Base-by-base conservation (phyloP, 2,888 invertebrate species). In the Drosophila mayaguana region DNA sequence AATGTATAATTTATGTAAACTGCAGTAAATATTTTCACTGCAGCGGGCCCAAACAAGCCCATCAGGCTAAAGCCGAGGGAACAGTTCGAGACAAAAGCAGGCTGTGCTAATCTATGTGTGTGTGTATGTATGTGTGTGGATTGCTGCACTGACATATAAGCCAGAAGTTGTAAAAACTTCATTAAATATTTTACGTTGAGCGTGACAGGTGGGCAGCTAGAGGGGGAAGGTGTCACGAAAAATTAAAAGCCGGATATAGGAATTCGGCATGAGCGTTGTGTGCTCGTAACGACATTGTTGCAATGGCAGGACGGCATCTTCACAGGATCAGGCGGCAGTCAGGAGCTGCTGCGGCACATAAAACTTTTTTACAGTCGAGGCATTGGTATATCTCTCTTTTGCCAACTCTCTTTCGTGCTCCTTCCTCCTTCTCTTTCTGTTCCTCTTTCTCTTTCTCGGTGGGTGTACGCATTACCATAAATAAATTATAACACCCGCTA, bases 161-260 rank as follows among this genome's bases (percentile, higher is more conserved):
- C 64, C 76, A 74, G 65, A 78, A 77, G 72, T 66, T 71, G 72
- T 73, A 83, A 75, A 83, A 72, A 88, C 83, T 88, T 88, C 75
- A 80, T 88, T 84, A 86, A 76, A 83, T 81, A 83, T 88, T 86
- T 88, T 66, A 77, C 64, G 59, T 38, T 48, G 71, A 67, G 72
- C 60, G 65, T 72, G 78, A 63, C 80, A 80, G 80, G 75, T 77
- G 78, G 72, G 43, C 68, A 62, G 62, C 61, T 61, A 6, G 60
- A 56, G 72, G 32, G 72, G 80, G 48, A 61, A 78, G 87, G 83
- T 86, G 87, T 46, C 76, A 78, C 69, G 75, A 72, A 84, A 85
- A 89, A 85, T 89, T 87, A 85, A 85, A 89, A 84, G 85, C 76
- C 60, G 78, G 71, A 89, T 85, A 81, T 83, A 89, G 76, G 89